Evolutionary conservation across 1,140 invertebrate genomes (phyloP).

Genomic region (Ericerus pela): DNA sequence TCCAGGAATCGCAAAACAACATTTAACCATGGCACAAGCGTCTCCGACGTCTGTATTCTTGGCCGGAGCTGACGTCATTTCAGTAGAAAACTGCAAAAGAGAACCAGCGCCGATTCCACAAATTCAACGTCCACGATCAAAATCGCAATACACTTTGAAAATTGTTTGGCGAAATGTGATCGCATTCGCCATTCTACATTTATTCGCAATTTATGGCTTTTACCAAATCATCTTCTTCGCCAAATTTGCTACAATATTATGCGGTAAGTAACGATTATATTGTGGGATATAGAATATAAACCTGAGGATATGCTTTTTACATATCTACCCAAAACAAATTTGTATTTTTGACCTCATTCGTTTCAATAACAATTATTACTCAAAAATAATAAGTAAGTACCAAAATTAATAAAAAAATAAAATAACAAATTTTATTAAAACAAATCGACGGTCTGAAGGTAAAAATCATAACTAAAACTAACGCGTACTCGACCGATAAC

Average conservation of each 20-base stretch:
- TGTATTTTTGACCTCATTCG: not conserved
- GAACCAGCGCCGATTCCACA: not conserved
- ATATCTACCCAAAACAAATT: not conserved
- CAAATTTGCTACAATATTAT: not conserved
- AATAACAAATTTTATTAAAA: not conserved
- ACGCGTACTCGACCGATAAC: not conserved
- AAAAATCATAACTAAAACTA: not conserved
- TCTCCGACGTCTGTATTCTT: not conserved
- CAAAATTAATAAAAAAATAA: not conserved
- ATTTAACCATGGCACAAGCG: not conserved
- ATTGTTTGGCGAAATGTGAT: constrained; percentile 58
- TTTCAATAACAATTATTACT: not conserved
- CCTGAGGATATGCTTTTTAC: not conserved
- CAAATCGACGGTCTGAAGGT: not conserved
- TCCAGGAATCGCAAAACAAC: no score
- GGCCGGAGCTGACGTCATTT: not conserved
- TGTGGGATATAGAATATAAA: not conserved
- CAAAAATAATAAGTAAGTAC: not conserved
- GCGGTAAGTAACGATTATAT: constrained; percentile 25
- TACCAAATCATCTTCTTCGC: constrained; percentile 36
- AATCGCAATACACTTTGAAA: constrained; percentile 35
- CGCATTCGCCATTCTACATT: constrained; percentile 47
- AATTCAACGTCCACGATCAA: not conserved
- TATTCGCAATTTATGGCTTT: constrained; percentile 42
- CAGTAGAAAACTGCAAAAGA: not conserved